A percentile compares a stretch with the other conserved stretches of the same genome.
Conservation (phyloP, 1,140 invertebrate species). For the Drosophila ananassae region DNA sequence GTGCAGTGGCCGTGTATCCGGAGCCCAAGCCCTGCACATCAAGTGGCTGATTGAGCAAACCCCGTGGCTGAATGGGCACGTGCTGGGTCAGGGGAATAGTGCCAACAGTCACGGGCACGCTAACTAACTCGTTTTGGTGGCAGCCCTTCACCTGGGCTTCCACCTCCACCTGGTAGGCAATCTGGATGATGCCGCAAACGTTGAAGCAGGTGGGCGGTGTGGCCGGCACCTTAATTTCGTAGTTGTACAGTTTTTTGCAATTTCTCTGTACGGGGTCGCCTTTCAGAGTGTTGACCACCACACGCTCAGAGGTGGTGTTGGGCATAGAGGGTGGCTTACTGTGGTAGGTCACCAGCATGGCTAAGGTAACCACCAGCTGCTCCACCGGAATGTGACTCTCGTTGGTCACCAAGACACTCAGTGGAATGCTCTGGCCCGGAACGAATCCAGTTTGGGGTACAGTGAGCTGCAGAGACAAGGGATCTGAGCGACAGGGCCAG, state of each 20-base stretch:
- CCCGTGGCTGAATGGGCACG: conserved; percentile 45
- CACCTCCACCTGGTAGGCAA: conserved; percentile 88
- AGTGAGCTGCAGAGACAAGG: conserved; percentile 50
- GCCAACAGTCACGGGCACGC: conserved; percentile 85
- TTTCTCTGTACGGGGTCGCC: conserved; percentile 58
- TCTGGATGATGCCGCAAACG: conserved; percentile 89
- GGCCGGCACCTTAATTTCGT: conserved; percentile 86
- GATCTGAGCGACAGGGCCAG: conserved; percentile 63
- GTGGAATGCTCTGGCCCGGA: conserved; percentile 56
- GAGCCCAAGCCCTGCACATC: conserved; percentile 32
- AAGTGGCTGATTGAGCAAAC: conserved; percentile 13
- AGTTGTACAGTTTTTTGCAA: conserved; percentile 65
- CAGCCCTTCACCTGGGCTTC: conserved; percentile 78
- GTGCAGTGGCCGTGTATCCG: conserved; percentile 22
- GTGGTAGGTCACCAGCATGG: conserved; percentile 63
- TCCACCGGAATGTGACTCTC: conserved; percentile 66
- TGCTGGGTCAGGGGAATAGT: conserved; percentile 84
- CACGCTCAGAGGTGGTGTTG: conserved; percentile 67
- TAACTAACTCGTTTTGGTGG: conserved; percentile 84
- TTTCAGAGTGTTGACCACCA: conserved; percentile 51
- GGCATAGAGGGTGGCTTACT: conserved; percentile 24
- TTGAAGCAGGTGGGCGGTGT: conserved; percentile 88
- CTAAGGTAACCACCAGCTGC: conserved; percentile 43
- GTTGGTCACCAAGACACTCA: conserved; percentile 57
- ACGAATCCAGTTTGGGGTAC: conserved; percentile 68